Evolutionary conservation across 2,113 vertebrate species (phyloP).

Genomic region (Eublepharis macularius): DNA sequence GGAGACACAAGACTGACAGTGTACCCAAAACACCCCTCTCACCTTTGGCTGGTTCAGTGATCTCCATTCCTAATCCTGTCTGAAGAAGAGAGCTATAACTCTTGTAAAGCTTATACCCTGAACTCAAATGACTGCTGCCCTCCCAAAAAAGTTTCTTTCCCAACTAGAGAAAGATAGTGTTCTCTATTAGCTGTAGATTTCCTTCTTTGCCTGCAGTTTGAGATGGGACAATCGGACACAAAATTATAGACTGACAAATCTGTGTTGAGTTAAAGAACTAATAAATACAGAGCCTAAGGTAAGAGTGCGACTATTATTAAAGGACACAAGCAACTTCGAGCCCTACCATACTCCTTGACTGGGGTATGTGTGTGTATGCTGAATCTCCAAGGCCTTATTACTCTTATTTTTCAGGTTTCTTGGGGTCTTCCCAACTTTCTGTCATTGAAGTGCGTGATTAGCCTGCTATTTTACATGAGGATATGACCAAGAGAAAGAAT

Average conservation of each 20-base stretch:
- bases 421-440: neutral
- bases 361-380: neutral
- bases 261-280: slow-evolving; percentile 9
- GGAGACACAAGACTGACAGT: neutral
- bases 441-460: neutral
- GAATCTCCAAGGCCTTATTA: neutral
- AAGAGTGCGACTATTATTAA: neutral
- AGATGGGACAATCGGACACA: neutral
- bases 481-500: no score
- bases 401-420: neutral
- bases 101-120: no score
- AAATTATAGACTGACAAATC: neutral
- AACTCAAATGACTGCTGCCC: no score
- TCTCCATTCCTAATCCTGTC: no score
- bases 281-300: neutral
- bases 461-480: neutral
- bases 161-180: neutral
- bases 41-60: no score
- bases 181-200: neutral
- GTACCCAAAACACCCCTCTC: no score
- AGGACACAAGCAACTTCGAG: neutral
- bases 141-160: neutral
- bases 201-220: neutral
- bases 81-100: no score
- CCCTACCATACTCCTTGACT: neutral